Conservation (phyloP, 1,140 invertebrate genomes). For the Lordiphosa clarofinis region DNA sequence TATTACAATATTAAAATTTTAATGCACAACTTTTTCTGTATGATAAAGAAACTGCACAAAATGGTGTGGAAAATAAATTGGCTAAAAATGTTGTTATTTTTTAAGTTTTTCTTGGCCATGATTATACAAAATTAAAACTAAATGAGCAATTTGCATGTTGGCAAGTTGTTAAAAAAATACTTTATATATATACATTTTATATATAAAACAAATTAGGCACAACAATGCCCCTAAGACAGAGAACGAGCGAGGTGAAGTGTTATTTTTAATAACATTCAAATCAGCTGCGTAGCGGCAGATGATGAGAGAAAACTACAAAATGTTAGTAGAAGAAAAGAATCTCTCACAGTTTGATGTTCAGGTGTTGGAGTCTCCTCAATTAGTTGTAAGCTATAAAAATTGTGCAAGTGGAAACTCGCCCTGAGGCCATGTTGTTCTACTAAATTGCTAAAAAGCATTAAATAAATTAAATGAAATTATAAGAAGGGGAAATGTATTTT, state of each 20-base stretch:
- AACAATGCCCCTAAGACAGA: constrained; percentile 28
- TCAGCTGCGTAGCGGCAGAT: constrained; percentile 37
- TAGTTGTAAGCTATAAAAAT: constrained; percentile 18
- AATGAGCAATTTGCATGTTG: constrained; percentile 60
- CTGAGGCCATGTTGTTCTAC: constrained; percentile 33
- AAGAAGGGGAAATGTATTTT: constrained; percentile 15
- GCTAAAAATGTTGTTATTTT: not conserved
- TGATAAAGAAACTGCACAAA: constrained; percentile 17
- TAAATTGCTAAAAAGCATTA: constrained; percentile 38
- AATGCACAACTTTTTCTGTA: not conserved
- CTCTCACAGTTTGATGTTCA: constrained; percentile 24
- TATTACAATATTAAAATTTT: constrained; percentile 2
- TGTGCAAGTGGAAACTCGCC: constrained; percentile 17
- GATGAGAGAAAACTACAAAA: constrained; percentile 41
- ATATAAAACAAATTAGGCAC: constrained; percentile 40
- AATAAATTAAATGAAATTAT: constrained; percentile 32
- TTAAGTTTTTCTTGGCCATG: constrained; percentile 43
- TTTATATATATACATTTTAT: constrained; percentile 26
- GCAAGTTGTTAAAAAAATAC: constrained; percentile 47
- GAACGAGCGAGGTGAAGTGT: not conserved
- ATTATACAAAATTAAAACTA: constrained; percentile 60
- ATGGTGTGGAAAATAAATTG: constrained; percentile 19
- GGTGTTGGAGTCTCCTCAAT: constrained; percentile 42
- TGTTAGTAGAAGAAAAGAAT: constrained; percentile 20
- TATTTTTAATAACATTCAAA: constrained; percentile 50